Evolutionary conservation across 1,140 invertebrate genomes (phyloP).

Genomic region (Akabosia matsudoensis): DNA sequence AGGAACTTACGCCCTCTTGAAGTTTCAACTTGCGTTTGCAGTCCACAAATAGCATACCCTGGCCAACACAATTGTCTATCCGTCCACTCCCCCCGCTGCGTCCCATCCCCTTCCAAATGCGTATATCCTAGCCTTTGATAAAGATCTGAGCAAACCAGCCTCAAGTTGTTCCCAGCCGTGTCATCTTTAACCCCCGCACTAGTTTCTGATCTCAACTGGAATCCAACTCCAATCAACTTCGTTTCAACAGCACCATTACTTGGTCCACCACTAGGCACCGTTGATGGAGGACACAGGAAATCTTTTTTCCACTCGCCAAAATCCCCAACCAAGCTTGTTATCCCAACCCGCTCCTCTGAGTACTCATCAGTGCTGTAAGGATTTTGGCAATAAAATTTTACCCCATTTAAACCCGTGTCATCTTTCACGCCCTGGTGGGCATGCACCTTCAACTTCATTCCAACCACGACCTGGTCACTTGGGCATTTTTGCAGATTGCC

Average conservation of each 20-base stretch:
- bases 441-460: slow-evolving; percentile 6
- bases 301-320: slow-evolving; percentile 1
- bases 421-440: neutral
- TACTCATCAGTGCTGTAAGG: neutral
- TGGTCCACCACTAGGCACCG: too few species aligned
- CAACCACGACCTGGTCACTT: neutral
- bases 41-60: slow-evolving; percentile 22
- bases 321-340: neutral
- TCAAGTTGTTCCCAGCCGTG: slow-evolving; percentile 18
- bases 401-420: neutral
- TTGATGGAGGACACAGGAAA: neutral
- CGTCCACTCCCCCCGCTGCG: slow-evolving; percentile 1
- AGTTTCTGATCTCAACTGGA: slow-evolving; percentile 22
- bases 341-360: neutral
- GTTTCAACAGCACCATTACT: neutral
- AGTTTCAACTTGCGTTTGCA: slow-evolving; percentile 17
- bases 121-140: neutral
- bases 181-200: slow-evolving; percentile 8
- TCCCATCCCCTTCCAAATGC: slow-evolving; percentile 16
- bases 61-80: neutral
- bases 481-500: neutral
- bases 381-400: neutral
- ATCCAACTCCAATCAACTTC: slow-evolving; percentile 9
- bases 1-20: neutral
- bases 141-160: slow-evolving; percentile 6